phyloP scores from a whole-genome alignment of 2,888 invertebrate species.

The Tanypteryx hageni region DNA sequence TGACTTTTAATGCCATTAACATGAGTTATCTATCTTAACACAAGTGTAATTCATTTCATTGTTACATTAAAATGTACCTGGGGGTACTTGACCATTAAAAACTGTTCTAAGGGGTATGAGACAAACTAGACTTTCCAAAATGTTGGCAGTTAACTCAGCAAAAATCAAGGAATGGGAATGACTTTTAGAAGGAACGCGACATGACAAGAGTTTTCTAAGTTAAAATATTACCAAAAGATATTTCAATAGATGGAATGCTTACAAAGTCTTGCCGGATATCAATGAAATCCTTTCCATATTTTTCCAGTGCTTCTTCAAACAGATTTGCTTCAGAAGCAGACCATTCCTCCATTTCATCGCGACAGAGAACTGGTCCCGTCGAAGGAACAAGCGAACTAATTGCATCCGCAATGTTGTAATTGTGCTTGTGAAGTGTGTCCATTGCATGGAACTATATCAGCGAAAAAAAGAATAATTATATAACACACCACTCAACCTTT shows the following conservation, averaged over 20 bases:
- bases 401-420: conserved; percentile 93
- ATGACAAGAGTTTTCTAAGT: no score
- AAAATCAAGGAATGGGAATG: background rate
- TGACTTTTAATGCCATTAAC: no score
- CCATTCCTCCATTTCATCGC: conserved; percentile 99
- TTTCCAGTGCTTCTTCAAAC: conserved; percentile 98
- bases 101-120: no score
- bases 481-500: background rate
- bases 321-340: conserved; percentile 99
- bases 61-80: no score
- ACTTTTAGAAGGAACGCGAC: background rate
- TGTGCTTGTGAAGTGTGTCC: conserved; percentile 96
- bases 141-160: no score
- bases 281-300: conserved; percentile 99
- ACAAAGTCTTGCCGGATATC: conserved; percentile 99
- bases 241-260: conserved; percentile 75
- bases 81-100: no score
- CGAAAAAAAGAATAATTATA: background rate
- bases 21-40: no score
- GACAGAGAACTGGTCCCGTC: conserved; percentile 95
- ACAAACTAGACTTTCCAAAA: no score
- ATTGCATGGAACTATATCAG: conserved; percentile 93
- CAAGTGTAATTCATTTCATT: no score
- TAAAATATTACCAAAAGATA: background rate
- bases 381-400: conserved; percentile 95